A percentile compares a stretch with the other conserved stretches of the same genome.
These are phyloP conservation scores for Xestoiulus laeticollis DNA, from an alignment of 2,888 invertebrate genomes.

Conservation along the genomic window DNA sequence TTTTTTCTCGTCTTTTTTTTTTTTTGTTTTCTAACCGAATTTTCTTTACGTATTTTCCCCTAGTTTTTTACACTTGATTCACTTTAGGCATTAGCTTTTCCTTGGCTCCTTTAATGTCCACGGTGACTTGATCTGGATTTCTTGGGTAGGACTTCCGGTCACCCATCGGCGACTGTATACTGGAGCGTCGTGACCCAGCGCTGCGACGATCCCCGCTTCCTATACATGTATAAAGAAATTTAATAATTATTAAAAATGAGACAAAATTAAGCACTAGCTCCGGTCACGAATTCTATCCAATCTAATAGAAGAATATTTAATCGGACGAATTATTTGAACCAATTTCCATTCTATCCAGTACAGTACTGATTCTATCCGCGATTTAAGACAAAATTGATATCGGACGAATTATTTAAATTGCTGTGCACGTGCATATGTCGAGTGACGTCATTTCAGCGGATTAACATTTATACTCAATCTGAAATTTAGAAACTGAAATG, in stretches of 20 bases:
- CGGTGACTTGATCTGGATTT: constrained; percentile 44
- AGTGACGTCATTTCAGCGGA: too few relatives aligned
- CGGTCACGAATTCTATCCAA: too few relatives aligned
- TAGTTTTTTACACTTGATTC: constrained; percentile 20
- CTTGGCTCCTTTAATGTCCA: constrained; percentile 47
- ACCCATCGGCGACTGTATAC: constrained; percentile 47
- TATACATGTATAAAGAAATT: neutral
- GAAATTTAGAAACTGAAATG: too few relatives aligned
- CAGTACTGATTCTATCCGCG: too few relatives aligned
- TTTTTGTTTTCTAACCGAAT: neutral
- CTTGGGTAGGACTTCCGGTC: constrained; percentile 32
- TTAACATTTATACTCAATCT: too few relatives aligned
- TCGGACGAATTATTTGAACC: too few relatives aligned
- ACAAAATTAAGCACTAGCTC: too few relatives aligned
- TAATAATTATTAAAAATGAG: neutral
- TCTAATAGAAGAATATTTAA: too few relatives aligned
- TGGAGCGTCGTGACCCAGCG: constrained; percentile 46
- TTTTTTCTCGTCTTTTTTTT: neutral
- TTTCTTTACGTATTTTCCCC: neutral
- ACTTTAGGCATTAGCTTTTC: neutral
- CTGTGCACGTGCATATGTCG: too few relatives aligned
- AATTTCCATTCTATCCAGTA: too few relatives aligned
- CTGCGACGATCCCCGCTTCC: constrained; percentile 45
- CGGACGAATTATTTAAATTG: too few relatives aligned
- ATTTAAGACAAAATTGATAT: too few relatives aligned